phyloP scores from a whole-genome alignment of 2,113 vertebrate genomes.

The Anser brachyrhynchus region DNA sequence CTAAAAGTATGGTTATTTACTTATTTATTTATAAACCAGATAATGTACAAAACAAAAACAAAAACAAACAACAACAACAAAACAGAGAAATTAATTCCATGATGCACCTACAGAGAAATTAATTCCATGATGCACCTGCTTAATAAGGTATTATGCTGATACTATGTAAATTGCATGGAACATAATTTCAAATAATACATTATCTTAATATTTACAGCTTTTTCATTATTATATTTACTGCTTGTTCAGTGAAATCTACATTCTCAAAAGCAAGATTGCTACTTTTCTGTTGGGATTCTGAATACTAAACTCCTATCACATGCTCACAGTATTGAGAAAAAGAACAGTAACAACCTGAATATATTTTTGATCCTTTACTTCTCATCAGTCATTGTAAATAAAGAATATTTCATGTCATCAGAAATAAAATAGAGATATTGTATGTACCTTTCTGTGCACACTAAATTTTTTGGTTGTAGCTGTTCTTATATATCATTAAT shows the following conservation, averaged over 20 bases:
- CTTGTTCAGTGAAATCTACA: neutral
- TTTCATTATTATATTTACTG: neutral
- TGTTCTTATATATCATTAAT: neutral
- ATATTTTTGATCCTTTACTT: neutral
- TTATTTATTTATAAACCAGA: neutral
- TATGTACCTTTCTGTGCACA: neutral
- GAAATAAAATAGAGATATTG: neutral
- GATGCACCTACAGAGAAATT: fast-evolving
- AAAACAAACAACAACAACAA: no score
- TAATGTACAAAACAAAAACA: no score
- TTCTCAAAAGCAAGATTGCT: neutral
- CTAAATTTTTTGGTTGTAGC: neutral
- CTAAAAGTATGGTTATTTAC: neutral
- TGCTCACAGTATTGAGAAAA: neutral
- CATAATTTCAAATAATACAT: neutral
- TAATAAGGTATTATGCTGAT: neutral
- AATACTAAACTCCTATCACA: neutral
- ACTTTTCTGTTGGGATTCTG: neutral
- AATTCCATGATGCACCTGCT: neutral
- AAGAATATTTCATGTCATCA: neutral
- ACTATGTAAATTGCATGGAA: neutral
- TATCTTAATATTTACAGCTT: neutral
- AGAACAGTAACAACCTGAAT: neutral
- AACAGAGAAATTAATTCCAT: neutral
- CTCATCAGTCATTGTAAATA: neutral